Evolutionary conservation across 1,140 invertebrate genomes (phyloP).

Genomic region (Mylabris phalerata): DNA sequence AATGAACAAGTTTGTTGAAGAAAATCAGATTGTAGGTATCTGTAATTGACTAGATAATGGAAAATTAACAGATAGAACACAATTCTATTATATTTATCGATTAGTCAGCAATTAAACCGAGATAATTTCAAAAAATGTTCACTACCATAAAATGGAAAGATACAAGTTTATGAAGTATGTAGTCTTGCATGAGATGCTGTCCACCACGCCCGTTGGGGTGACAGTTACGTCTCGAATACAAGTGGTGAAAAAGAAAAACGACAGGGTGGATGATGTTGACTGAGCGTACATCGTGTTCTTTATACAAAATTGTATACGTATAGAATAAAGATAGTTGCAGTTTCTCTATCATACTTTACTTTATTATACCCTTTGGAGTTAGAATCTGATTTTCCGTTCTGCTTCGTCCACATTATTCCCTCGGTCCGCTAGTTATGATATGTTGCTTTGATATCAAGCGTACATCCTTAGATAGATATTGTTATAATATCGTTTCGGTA

Average conservation of each 20-base stretch:
- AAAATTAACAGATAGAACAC: too few relatives aligned
- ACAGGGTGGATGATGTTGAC: constrained; percentile 17
- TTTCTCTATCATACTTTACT: constrained; percentile 15
- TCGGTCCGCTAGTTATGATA: constrained; percentile 21
- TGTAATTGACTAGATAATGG: too few relatives aligned
- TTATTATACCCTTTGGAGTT: constrained; percentile 28
- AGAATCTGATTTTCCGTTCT: constrained; percentile 26
- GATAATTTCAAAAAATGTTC: too few relatives aligned
- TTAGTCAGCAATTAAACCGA: too few relatives aligned
- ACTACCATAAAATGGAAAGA: too few relatives aligned
- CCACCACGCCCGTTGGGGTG: background rate
- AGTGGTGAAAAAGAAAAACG: constrained; percentile 19
- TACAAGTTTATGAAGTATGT: too few relatives aligned
- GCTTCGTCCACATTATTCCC: constrained; percentile 21
- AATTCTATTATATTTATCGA: too few relatives aligned
- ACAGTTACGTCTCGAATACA: constrained; percentile 5
- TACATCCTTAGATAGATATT: constrained; percentile 12
- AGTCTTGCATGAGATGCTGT: constrained; percentile 1
- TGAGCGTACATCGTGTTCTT: constrained; percentile 19
- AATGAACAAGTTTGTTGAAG: too few relatives aligned
- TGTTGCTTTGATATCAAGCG: constrained; percentile 18
- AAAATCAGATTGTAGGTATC: too few relatives aligned
- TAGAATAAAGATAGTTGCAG: background rate
- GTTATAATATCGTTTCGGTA: constrained; percentile 4
- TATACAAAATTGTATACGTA: too few relatives aligned